Evolutionary conservation across 2,888 invertebrate species (phyloP).

Genomic region (Orthonychiurus folsomi): DNA sequence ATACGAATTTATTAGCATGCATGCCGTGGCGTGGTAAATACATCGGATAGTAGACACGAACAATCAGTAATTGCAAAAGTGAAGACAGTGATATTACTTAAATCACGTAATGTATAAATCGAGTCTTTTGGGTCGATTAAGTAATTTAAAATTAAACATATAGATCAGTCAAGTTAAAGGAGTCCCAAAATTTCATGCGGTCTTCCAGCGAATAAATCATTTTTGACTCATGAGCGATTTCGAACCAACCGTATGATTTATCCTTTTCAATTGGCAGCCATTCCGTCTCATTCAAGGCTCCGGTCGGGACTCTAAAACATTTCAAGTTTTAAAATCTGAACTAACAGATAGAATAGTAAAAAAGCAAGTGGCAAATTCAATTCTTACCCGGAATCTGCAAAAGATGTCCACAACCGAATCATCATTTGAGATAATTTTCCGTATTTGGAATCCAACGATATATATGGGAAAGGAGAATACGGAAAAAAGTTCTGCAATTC

Average conservation of each 20-base stretch:
- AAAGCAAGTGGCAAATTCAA: background rate
- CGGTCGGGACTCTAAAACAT: background rate
- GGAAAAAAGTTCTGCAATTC: conserved; percentile 10
- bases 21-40: background rate
- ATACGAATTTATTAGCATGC: background rate
- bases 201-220: conserved; percentile 3
- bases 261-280: conserved; percentile 4
- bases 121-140: background rate
- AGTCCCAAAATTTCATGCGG: conserved; percentile 12
- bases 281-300: background rate
- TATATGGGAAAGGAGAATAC: conserved; percentile 5
- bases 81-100: background rate
- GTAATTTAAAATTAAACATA: too few relatives aligned
- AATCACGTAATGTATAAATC: too few relatives aligned
- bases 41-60: background rate
- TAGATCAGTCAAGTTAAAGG: conserved; percentile 10
- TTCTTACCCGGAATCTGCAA: conserved; percentile 9
- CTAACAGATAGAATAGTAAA: background rate
- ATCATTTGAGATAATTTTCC: conserved; percentile 7
- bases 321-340: background rate
- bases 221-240: background rate
- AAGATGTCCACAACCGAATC: conserved; percentile 9
- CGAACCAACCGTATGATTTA: conserved; percentile 3
- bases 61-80: background rate
- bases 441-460: background rate